Evolutionary conservation across 2,888 invertebrate species (phyloP), one percentile per base, ranked within the genome.

Genomic region (Euphydryas editha): DNA sequence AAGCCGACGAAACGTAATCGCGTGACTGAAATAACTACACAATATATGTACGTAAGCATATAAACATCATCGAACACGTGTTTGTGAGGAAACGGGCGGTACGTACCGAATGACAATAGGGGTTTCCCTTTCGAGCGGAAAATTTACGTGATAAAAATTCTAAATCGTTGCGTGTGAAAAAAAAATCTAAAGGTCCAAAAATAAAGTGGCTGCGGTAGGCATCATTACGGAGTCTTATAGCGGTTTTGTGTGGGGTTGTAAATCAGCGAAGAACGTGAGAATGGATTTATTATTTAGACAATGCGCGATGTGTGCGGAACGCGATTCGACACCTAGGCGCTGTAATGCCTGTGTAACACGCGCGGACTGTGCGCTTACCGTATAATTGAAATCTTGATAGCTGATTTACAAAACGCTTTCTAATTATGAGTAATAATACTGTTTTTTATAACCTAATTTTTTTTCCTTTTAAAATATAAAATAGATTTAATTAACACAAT

Each of bases 121-220:
- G 86, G 88, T 91, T 92, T 92, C 92, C 91, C 91, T 92, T 90
- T 90, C 90, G 81, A 87, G 87, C 87, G 86, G 88, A 88, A 92
- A 91, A 92, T 91, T 91, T 90, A 92, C 92, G 92, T 92, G 92
- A 90, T 90, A 88, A 85, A 91, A 88, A 92, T 90, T 86, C 87
- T 83, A 88, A 90, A 87, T 77, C 79, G 83, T 87, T 77, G 89
- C 91, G 88, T 92, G 92, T 91, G 90, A 92, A 92, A 91, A 88
- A 47, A 78, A 88, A 86, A 81, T 84, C 82, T 87, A 83, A 80
- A 84, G 86, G 85, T 86, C 87, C 86, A 86, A 89, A 89, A 86
- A 88, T 86, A 86, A 84, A 87, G 83, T 86, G 86, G 79, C 90
- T 91, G 91, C 88, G 91, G 91, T 90, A 91, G 90, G 88, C 88